Evolutionary conservation across 2,888 invertebrate species (phyloP).

Genomic region (Zygothrica quintamaculata): DNA sequence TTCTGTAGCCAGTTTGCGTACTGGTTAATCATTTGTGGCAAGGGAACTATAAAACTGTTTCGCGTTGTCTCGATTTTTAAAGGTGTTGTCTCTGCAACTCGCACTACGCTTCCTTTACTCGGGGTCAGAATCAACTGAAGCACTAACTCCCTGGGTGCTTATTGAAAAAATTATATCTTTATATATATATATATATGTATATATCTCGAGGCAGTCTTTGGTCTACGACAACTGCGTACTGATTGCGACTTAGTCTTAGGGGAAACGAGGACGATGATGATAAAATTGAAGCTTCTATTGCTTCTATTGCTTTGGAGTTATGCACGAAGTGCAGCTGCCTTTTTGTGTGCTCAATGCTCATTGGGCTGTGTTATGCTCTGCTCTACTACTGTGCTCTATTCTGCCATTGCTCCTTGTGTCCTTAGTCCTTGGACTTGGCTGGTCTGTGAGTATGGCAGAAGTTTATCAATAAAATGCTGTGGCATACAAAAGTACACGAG

Average conservation of each 20-base stretch:
- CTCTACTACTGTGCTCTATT: too few relatives aligned
- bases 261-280: conserved; percentile 22
- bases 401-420: too few relatives aligned
- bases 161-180: conserved; percentile 48
- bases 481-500: conserved; percentile 73
- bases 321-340: conserved; percentile 52
- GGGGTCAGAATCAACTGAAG: not conserved
- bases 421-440: conserved; percentile 52
- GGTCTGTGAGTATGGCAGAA: conserved; percentile 45
- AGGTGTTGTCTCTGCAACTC: conserved; percentile 46
- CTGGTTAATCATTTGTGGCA: conserved; percentile 60
- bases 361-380: conserved; percentile 19
- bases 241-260: conserved; percentile 33
- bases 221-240: conserved; percentile 50
- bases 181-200: too few relatives aligned
- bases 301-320: conserved; percentile 39
- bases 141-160: conserved; percentile 22
- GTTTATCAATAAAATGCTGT: conserved; percentile 78
- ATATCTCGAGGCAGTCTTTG: conserved; percentile 39
- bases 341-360: conserved; percentile 47
- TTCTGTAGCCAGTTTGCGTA: conserved; percentile 34
- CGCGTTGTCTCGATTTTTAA: conserved; percentile 50
- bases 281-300: conserved; percentile 50
- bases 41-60: conserved; percentile 21
- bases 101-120: not conserved